Base-by-base conservation (phyloP, 2,797 vertebrate species). In the Cyclopterus lumpus region DNA sequence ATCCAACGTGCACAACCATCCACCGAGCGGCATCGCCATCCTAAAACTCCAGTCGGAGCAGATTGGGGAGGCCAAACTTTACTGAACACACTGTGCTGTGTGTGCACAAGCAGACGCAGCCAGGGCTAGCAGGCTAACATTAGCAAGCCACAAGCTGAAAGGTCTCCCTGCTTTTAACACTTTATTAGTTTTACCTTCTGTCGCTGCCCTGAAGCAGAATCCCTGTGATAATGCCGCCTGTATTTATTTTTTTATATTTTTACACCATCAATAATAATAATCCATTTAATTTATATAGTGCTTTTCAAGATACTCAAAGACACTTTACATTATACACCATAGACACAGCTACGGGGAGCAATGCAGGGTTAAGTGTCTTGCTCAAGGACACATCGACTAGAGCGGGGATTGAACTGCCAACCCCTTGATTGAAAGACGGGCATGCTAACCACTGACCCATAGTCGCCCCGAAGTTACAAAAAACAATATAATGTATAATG, bases 81-180 rank as follows among this genome's bases (percentile, higher is more conserved):
- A 46, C 32, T 49, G 70, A 84, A 72, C 82, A 82, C 72, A 57
- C 64, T 78, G 84, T 24, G 44, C 63, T 54, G 73, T 65, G 79
- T 76, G 71, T 83, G 82, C 24, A 78, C 54, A 32, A 70, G 64
- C 82, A 81, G 70, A 81, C 65, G 82, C 82, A 82, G 68, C 51
- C 44, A 6, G 60, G 61, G 76, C 69, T 83, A 81, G 65, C 76
- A 62, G 63, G 80, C 79, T 77, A 80, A 87, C 83, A 81, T 78
- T 49, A 76, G 73, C 66, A 6, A 24, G 2, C 22, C 63, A 68
- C 70, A 12, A 64, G 72, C 66, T 51, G 57, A 78, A 89, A 46
- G 64, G 61, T 16, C 75, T 49, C 69, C 32, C 16, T 8, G 32
- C 61, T 70, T 82, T 61, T 77, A 72, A 77, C 85, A 79, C 73